Percentiles rank a stretch among this genome's conserved stretches.
phyloP scores from a whole-genome alignment of 2,113 vertebrate species.

The Malurus melanocephalus region DNA sequence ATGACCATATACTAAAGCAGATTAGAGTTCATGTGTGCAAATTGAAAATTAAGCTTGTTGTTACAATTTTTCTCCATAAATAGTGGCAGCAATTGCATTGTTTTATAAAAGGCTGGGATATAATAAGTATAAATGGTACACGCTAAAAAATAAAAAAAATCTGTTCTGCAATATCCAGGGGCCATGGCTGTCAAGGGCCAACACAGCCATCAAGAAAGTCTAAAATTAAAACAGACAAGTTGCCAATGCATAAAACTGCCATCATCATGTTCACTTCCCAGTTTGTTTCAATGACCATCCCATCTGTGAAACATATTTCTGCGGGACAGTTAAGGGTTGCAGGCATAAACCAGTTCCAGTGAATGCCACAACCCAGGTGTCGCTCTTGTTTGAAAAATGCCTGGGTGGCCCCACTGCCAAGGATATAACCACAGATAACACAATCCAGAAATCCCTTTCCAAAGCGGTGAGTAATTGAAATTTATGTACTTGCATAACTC shows the following conservation, averaged over 20 bases:
- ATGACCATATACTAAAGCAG: neutral
- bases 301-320: slow-evolving; percentile 67
- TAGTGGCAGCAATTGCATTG: neutral
- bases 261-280: slow-evolving; percentile 35
- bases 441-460: slow-evolving; percentile 37
- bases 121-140: neutral
- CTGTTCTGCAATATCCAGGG: slow-evolving; percentile 3
- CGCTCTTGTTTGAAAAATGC: slow-evolving; percentile 40
- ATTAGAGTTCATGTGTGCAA: neutral
- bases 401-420: slow-evolving; percentile 20
- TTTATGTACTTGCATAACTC: slow-evolving; percentile 27
- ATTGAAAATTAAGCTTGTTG: neutral
- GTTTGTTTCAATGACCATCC: slow-evolving; percentile 55
- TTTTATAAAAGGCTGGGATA: neutral
- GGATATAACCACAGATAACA: slow-evolving; percentile 16
- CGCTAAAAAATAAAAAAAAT: neutral
- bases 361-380: slow-evolving; percentile 43
- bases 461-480: slow-evolving; percentile 36
- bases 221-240: slow-evolving; percentile 62
- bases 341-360: neutral
- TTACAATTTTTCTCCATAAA: neutral
- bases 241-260: slow-evolving; percentile 60
- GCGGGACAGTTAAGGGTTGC: slow-evolving; percentile 39
- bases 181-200: slow-evolving; percentile 49
- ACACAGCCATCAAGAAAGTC: slow-evolving; percentile 42